Base-by-base conservation (phyloP, 1,140 invertebrate species). In the Pseudomyrmex flavicornis region DNA sequence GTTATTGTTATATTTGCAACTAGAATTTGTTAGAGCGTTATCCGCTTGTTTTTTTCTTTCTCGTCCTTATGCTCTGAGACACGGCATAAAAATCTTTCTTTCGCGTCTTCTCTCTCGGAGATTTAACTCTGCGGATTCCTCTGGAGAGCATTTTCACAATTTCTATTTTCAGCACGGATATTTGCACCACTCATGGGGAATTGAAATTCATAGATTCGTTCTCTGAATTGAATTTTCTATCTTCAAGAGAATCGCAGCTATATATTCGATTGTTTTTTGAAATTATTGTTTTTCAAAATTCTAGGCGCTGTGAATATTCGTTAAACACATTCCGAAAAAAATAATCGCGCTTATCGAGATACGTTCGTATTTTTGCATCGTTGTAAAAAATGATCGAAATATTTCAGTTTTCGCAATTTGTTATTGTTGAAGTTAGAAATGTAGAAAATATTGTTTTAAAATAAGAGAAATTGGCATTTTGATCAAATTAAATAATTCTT, bases 131-230 rank as follows among this genome's bases (percentile, higher is more conserved):
- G 66, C 20, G 62, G 22, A 75, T 74, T 79, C 9, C 48, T 56
- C 62, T 13, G 22, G 68, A 83, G 54, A 59, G 48, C 66, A 76
- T 88, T 83, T 83, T 52, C 66, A 65, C 46, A 46, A 83, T 77
- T 83, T 62, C 61, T 63, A 86, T 56, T 61, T 88, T 73, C 69
- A 61, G 54, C 50, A 26, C 52, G 75, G 52, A 52, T 62, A 75
- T 84, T 82, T 76, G 86, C 69, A 20, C 20, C 35, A 52, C 2
- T n/a, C 10, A 50, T n/a, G 48, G 12, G 59, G 59, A 84, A 86
- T 84, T 83, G 66, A 84, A 82, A 88, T 84, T 82, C 75, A 73
- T 82, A 88, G 72, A 22, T 77, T 26, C 66, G 46, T 12, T 22
- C 35, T 58, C 48, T 52, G 50, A 75, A 88, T 87, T 82, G 70